phyloP scores from a whole-genome alignment of 2,888 invertebrate genomes.

The Caenorhabditis macrosperma region DNA sequence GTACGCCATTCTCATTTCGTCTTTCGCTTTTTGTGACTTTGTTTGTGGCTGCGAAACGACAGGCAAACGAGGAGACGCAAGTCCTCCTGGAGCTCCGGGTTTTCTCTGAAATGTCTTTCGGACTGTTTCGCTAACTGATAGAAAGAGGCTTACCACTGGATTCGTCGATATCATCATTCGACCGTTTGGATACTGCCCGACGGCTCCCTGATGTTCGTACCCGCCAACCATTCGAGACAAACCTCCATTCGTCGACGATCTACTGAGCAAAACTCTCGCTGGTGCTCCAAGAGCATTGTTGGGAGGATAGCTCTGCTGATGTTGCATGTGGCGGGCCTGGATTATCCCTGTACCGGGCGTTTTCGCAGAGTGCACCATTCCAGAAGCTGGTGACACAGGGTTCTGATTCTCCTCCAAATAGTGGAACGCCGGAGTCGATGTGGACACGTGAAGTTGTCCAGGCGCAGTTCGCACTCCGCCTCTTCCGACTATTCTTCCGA shows the following conservation, averaged over 20 bases:
- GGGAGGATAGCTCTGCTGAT: conserved; percentile 14
- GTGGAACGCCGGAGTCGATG: conserved; percentile 37
- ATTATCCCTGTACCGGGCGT: conserved; percentile 20
- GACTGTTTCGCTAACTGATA: background rate
- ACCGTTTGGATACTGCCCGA: background rate
- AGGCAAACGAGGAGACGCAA: conserved; percentile 32
- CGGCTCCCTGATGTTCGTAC: conserved; percentile 16
- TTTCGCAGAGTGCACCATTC: background rate
- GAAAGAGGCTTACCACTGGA: background rate
- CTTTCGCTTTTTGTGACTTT: conserved; percentile 68
- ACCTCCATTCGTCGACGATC: conserved; percentile 34
- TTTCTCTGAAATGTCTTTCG: background rate
- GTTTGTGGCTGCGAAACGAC: conserved; percentile 37
- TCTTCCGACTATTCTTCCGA: background rate
- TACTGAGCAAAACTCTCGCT: conserved; percentile 9
- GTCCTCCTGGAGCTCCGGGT: conserved; percentile 12
- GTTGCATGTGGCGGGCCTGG: conserved; percentile 38
- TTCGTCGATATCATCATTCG: conserved; percentile 25
- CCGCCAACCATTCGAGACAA: conserved; percentile 46
- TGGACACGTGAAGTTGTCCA: conserved; percentile 15
- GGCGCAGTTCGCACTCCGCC: background rate
- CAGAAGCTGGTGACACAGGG: background rate
- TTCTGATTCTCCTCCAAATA: conserved; percentile 16
- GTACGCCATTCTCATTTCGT: conserved; percentile 69
- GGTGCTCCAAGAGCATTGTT: conserved; percentile 4